Conservation (phyloP, 2,113 vertebrate genomes). For the Suricata suricatta region DNA sequence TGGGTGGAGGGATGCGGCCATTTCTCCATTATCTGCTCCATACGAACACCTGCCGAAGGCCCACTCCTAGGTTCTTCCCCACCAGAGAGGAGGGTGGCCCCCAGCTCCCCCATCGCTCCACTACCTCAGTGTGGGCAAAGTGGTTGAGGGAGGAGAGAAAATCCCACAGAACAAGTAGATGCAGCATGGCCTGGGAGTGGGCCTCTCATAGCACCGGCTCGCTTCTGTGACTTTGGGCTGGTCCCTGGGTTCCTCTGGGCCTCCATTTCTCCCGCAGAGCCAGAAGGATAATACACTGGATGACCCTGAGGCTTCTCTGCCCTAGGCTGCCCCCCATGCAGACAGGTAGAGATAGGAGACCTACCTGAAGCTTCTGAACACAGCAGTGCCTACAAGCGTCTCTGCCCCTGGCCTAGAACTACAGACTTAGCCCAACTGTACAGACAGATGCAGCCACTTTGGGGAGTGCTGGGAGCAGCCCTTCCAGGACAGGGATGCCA, state of each 20-base stretch:
- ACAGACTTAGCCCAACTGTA: neutral
- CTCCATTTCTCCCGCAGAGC: neutral
- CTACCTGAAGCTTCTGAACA: neutral
- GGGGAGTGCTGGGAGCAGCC: neutral
- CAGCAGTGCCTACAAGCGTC: neutral
- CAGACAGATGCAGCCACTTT: neutral
- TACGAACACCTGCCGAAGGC: neutral
- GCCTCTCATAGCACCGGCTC: neutral
- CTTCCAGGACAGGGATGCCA: neutral
- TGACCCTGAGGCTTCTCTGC: neutral
- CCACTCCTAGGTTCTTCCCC: neutral
- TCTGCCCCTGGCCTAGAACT: neutral
- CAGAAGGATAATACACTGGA: neutral
- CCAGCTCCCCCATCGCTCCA: neutral
- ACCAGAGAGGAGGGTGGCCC: neutral
- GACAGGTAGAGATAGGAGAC: neutral
- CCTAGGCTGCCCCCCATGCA: neutral
- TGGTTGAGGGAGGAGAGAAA: neutral
- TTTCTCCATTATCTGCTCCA: neutral
- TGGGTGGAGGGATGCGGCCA: accelerated
- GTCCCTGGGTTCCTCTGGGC: neutral
- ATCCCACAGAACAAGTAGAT: neutral
- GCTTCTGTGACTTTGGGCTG: neutral
- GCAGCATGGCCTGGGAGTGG: neutral
- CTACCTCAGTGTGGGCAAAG: neutral